These are phyloP conservation scores for Penaeus chinensis DNA, from an alignment of 1,140 invertebrate species.

Conservation along the genomic window DNA sequence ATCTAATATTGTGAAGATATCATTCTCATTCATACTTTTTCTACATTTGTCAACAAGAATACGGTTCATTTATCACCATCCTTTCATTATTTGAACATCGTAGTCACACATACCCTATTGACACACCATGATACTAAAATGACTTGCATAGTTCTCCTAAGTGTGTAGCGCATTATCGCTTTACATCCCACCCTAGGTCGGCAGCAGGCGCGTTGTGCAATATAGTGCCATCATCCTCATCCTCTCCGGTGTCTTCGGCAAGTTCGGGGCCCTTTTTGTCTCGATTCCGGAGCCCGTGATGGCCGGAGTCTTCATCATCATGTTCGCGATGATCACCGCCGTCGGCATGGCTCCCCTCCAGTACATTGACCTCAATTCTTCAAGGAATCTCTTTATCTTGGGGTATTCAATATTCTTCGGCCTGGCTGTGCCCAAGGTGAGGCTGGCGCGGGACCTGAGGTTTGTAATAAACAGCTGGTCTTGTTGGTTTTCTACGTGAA, in stretches of 20 bases:
- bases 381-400: slow-evolving; percentile 35
- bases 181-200: slow-evolving; percentile 73
- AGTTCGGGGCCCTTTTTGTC: slow-evolving; percentile 87
- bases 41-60: no score
- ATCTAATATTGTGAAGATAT: no score
- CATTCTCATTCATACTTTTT: no score
- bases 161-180: neutral
- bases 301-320: slow-evolving; percentile 86
- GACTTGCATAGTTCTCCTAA: no score
- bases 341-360: slow-evolving; percentile 67
- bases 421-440: neutral
- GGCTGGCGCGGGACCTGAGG: neutral
- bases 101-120: no score
- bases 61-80: no score
- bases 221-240: slow-evolving; percentile 83
- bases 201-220: slow-evolving; percentile 85
- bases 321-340: slow-evolving; percentile 87
- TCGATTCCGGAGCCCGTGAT: slow-evolving; percentile 89
- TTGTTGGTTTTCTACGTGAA: no score
- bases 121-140: no score
- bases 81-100: no score
- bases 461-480: no score
- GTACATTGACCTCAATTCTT: slow-evolving; percentile 16
- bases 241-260: slow-evolving; percentile 81
- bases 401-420: slow-evolving; percentile 18